Evolutionary conservation across 2,888 invertebrate species (phyloP), one percentile per base, ranked within the genome.

Genomic region (Fragum fragum): DNA sequence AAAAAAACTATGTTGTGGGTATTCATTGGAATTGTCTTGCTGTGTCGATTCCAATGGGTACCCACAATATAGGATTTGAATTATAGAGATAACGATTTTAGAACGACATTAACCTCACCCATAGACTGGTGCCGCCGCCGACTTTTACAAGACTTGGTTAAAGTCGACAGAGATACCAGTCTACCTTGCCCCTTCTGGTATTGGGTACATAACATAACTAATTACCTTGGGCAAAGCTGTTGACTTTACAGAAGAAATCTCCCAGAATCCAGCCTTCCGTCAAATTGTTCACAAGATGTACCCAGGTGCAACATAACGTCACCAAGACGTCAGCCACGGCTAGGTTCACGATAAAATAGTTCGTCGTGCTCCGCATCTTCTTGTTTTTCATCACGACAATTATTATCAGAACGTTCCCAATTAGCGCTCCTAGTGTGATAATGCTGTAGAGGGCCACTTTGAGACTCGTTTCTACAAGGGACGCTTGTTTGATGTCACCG

Each of bases 241-340:
- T 97, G 87, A 96, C 95, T 88, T 96, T 96, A 92, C 98, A 98
- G 23, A 97, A 97, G 81, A 97, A 95, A 14, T 95, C 95, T 42
- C 97, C 97, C 78, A 98, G 94, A 82, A 97, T 95, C 93, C 96
- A 98, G 89, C 97, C 97, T 94, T 97, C 97, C 91, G 96, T 97
- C 89, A 97, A 96, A 92, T 97, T 97, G 68, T 96, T 95, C 23
- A 96, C 95, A 82, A 98, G 95, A 94, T 97, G 96, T 89, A 97
- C 96, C 96, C 96, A 96, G 0, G 97, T 97, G 82, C 97, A 97
- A 9, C 97, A 95, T 9, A 89, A 68, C 16, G 91, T 91, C 23
- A 94, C 91, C 52, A 93, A 79, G 6, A 93, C 84, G 80, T 94
- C 93, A 1, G 93, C 89, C 42, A 92, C 91, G 7, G 93, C 93